phyloP scores from a whole-genome alignment of 2,113 vertebrate species.

The Speoplatyrhinus poulsoni region DNA sequence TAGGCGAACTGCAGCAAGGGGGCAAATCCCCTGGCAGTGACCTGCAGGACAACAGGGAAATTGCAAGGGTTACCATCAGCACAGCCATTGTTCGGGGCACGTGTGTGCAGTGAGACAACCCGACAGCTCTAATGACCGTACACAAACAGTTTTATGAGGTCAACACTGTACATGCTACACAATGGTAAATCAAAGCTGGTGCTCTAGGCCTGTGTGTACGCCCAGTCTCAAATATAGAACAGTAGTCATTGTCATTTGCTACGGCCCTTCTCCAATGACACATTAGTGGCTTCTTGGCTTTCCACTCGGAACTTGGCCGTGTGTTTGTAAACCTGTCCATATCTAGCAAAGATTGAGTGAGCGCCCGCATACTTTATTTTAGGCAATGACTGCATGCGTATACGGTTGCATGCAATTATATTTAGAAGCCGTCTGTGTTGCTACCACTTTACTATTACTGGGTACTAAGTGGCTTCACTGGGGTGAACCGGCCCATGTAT shows the following conservation, averaged over 20 bases:
- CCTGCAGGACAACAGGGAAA: conserved; percentile 85
- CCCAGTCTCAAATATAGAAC: conserved; percentile 40
- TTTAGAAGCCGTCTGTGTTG: too few species aligned
- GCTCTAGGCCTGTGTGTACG: conserved; percentile 19
- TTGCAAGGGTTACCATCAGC: conserved; percentile 82
- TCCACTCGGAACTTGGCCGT: conserved; percentile 8
- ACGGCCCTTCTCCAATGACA: conserved; percentile 18
- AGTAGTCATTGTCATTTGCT: conserved; percentile 47
- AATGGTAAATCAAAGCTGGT: conserved; percentile 49
- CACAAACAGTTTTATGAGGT: conserved; percentile 72
- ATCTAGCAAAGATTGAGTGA: neutral
- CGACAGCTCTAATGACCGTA: conserved; percentile 74
- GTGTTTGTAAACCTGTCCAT: conserved; percentile 11
- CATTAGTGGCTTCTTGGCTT: conserved; percentile 18
- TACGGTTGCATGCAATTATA: too few species aligned
- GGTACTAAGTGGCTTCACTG: too few species aligned
- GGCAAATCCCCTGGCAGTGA: conserved; percentile 97
- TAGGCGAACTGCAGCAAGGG: conserved; percentile 99
- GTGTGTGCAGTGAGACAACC: conserved; percentile 75
- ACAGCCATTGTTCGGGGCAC: conserved; percentile 71
- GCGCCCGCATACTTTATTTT: too few species aligned
- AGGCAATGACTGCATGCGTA: too few species aligned
- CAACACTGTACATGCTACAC: conserved; percentile 62
- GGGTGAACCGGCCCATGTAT: too few species aligned
- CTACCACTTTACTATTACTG: too few species aligned